Conservation (phyloP, 2,797 vertebrate genomes). For the Mallotus villosus region DNA sequence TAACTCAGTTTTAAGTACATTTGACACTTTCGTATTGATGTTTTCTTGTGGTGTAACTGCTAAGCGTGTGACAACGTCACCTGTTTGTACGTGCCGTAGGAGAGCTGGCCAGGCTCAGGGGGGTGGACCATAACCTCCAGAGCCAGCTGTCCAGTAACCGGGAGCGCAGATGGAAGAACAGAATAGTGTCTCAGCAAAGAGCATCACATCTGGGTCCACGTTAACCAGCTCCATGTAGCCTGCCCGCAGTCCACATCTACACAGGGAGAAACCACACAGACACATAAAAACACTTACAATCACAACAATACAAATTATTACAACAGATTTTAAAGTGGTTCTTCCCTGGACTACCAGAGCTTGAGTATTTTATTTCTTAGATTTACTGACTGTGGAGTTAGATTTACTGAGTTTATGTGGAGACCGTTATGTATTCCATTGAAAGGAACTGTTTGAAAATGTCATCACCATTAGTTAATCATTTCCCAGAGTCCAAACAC, state of each 20-base stretch:
- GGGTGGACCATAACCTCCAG: slow-evolving; percentile 65
- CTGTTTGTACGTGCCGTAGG: slow-evolving; percentile 53
- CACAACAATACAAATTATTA: too few relatives aligned
- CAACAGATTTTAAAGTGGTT: too few relatives aligned
- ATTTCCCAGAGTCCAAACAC: neutral
- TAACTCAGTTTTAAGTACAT: too few relatives aligned
- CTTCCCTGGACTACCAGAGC: too few relatives aligned
- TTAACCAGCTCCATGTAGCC: slow-evolving; percentile 72
- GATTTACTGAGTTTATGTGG: too few relatives aligned
- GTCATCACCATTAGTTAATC: neutral
- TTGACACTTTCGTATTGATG: too few relatives aligned
- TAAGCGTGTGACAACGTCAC: slow-evolving; percentile 30
- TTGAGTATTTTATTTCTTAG: neutral
- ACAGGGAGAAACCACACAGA: neutral
- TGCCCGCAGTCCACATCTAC: slow-evolving; percentile 65
- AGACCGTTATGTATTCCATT: too few relatives aligned
- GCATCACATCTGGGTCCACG: slow-evolving; percentile 56
- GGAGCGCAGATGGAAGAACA: slow-evolving; percentile 46
- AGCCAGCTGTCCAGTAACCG: slow-evolving; percentile 64
- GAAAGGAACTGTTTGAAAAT: too few relatives aligned
- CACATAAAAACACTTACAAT: neutral
- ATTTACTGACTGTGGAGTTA: neutral
- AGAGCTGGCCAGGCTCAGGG: slow-evolving; percentile 55
- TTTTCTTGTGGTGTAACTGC: too few relatives aligned
- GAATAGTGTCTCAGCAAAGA: slow-evolving; percentile 41